A percentile compares a stretch with the other conserved stretches of the same genome.
Conservation (phyloP, 2,113 vertebrate genomes). For the Hemibagrus wyckioides region DNA sequence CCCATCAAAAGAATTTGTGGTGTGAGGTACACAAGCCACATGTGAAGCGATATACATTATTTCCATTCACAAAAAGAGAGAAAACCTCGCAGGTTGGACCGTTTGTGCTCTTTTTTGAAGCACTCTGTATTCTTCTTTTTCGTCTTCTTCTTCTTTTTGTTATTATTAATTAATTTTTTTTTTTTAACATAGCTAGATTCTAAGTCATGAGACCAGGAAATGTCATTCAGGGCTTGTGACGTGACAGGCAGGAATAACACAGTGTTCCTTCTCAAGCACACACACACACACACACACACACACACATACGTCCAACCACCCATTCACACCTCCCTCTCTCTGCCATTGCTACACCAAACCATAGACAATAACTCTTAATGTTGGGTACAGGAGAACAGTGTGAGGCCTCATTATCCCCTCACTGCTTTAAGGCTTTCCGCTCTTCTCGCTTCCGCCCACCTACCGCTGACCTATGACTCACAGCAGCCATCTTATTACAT, state of each 20-base stretch:
- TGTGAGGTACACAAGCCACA: neutral
- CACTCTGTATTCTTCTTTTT: neutral
- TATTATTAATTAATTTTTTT: neutral
- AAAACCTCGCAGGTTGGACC: neutral
- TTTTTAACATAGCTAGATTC: neutral
- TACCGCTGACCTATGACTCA: constrained; percentile 97
- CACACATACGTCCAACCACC: neutral
- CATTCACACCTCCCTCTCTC: constrained; percentile 8
- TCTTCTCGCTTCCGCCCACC: constrained; percentile 90
- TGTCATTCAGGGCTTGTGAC: neutral
- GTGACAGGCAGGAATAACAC: constrained; percentile 13
- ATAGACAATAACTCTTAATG: constrained; percentile 73
- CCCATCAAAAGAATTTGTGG: constrained; percentile 2
- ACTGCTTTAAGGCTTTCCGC: constrained; percentile 81
- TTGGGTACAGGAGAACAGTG: constrained; percentile 76
- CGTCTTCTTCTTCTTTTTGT: neutral
- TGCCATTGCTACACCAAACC: neutral
- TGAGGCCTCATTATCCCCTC: constrained; percentile 82
- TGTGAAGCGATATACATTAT: neutral
- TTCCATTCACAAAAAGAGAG: neutral
- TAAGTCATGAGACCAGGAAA: neutral
- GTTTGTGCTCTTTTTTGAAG: neutral
- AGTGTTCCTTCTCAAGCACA: constrained; percentile 2
- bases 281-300: constrained; percentile 2
- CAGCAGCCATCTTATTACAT: constrained; percentile 90